Base-by-base conservation (phyloP, 2,797 vertebrate genomes). In the Ispidina lecontei region DNA sequence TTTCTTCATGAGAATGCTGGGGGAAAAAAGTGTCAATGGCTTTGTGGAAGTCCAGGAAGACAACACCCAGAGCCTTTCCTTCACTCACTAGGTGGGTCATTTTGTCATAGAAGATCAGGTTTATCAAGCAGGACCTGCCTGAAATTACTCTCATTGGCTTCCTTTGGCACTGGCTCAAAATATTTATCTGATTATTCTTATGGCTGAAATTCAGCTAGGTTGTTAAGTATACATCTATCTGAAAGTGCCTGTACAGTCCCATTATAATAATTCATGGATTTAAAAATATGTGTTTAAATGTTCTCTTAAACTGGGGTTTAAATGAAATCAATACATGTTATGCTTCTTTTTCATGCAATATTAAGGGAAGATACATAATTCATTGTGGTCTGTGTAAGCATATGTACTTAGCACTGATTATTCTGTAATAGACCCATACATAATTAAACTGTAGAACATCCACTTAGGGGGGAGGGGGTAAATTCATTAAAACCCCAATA, bases 281-380 rank as follows among this genome's bases (percentile, higher is more conserved):
- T 84, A 67, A 86, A 93, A 93, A 87, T 41, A 94, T 63, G n/a
- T 8, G 21, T 70, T 88, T 88, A 90, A 95, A 86, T 58, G 49
- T 41, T 78, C 9, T 76, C 79, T 68, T 75, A 55, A 96, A 58
- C 33, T 22, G 5, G 1, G 11, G 25, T 75, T 29, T 63, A 84
- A 76, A 88, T 35, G 31, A 84, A 85, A 91, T 94, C 77, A 69
- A 91, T 91, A 84, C 6, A 51, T 64, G 46, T 23, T 70, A 79
- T 43, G 23, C 51, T 43, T 77, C 58, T 64, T 77, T 67, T 35
- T 84, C 85, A 88, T 84, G n/a, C 75, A 91, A 81, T 86, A 88
- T 81, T 92, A 81, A 93, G 47, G 56, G 19, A 49, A 73, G 54
- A 78, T 86, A 44, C 71, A 88, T 91, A 86, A 90, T 93, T 96